Base-by-base conservation (phyloP, 2,797 vertebrate species). In the Melopsittacus undulatus region DNA sequence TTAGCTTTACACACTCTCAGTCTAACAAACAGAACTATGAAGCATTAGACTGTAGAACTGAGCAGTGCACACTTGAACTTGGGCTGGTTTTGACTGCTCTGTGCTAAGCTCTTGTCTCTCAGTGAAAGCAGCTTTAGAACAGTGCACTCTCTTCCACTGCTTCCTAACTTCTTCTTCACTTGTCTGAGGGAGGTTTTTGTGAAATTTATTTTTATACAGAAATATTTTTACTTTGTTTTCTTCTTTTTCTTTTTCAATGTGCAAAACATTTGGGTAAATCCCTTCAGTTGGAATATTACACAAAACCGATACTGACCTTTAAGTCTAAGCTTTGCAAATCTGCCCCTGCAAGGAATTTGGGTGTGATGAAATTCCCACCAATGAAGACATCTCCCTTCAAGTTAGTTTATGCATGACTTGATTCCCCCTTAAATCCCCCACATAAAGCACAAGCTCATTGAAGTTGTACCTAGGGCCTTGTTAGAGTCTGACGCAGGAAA, bases 271-370 rank as follows among this genome's bases (percentile, higher is more conserved):
- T 26, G 38, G 49, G 45, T 57, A 92, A 5, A 51, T 74, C 40
- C 17, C 26, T 87, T 83, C 20, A 56, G 36, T 38, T 68, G 18
- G 56, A 92, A 82, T 48, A 92, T 24, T 18, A 17, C 13, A 61
- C 67, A 87, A 82, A 74, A 80, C 42, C 74, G 36, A 42, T 63
- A 52, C 45, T 61, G 75, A 61, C 77, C 78, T 95, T 87, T 42
- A n/a, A 95, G 46, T 42, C 51, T 87, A 87, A 83, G 62, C 46
- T 92, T 87, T 80, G 73, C n/a, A 85, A 83, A 87, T 76, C 90
- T 96, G 42, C 36, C 75, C 67, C 9, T 18, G 38, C 36, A 43
- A 34, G 48, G 86, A 56, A 81, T 91, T 91, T 32, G 45, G 36
- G 43, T 40, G 36, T 76, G 66, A 75, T 74, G 38, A 63, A 95